A percentile compares a stretch with the other conserved stretches of the same genome.
Evolutionary conservation across 2,888 invertebrate genomes (phyloP).

Genomic region (Pilophorus perplexus): DNA sequence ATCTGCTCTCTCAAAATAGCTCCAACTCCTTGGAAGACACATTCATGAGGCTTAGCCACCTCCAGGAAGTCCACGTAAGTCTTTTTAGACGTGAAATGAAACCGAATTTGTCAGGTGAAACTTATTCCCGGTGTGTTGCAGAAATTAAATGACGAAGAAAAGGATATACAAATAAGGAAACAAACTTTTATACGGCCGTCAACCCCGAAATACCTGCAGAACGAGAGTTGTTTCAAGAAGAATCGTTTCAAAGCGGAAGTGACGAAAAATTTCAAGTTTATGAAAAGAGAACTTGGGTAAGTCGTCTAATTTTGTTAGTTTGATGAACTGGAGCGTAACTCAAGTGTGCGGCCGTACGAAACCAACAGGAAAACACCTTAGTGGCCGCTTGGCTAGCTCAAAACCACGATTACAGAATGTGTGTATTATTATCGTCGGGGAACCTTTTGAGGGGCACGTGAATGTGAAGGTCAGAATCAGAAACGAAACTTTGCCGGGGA

Average conservation of each 20-base stretch:
- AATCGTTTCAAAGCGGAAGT: conserved; percentile 33
- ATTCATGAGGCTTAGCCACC: conserved; percentile 55
- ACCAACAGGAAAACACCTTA: too few relatives aligned
- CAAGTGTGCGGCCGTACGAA: too few relatives aligned
- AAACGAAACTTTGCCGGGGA: too few relatives aligned
- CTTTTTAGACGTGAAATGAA: too few relatives aligned
- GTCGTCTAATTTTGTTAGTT: not conserved
- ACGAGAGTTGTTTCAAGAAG: conserved; percentile 5
- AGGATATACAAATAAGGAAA: not conserved
- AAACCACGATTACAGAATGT: too few relatives aligned
- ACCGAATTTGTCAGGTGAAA: too few relatives aligned
- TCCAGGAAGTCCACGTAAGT: conserved; percentile 53
- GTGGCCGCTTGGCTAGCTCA: too few relatives aligned
- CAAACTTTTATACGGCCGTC: not conserved
- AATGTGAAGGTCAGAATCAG: too few relatives aligned
- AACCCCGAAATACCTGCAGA: not conserved
- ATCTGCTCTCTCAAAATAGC: conserved; percentile 52
- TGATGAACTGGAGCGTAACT: too few relatives aligned
- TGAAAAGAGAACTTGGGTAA: conserved; percentile 20
- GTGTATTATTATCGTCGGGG: too few relatives aligned
- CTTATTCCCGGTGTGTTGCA: too few relatives aligned
- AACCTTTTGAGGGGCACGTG: too few relatives aligned
- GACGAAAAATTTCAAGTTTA: conserved; percentile 20
- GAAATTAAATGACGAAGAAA: conserved; percentile 26
- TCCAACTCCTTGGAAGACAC: conserved; percentile 55